phyloP scores from a whole-genome alignment of 2,888 invertebrate species.

The Alentia gelatinosa region DNA sequence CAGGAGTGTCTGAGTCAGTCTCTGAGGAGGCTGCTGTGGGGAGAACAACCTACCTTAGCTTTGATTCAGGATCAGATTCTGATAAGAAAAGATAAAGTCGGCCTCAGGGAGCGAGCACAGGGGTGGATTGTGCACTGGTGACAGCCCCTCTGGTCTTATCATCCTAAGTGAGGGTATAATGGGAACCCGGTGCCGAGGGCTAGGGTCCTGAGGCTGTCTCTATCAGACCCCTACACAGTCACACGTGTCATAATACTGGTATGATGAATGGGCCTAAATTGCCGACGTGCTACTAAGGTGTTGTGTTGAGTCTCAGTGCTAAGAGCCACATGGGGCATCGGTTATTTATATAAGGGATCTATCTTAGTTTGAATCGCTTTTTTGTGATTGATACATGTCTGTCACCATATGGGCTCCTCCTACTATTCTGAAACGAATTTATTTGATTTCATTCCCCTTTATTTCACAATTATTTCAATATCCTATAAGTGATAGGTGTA shows the following conservation, averaged over 20 bases:
- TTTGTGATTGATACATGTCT: too few relatives aligned
- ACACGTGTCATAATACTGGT: neutral
- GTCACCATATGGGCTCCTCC: too few relatives aligned
- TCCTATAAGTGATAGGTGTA: too few relatives aligned
- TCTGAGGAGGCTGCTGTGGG: neutral
- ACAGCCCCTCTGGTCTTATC: neutral
- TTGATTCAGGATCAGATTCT: neutral
- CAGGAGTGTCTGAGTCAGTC: neutral
- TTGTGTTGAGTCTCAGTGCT: too few relatives aligned
- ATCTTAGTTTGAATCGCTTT: too few relatives aligned
- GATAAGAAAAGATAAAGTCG: neutral
- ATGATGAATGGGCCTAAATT: neutral
- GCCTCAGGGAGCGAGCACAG: neutral
- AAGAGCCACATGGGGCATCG: too few relatives aligned
- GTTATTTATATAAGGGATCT: too few relatives aligned
- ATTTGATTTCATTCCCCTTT: too few relatives aligned
- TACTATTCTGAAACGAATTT: too few relatives aligned
- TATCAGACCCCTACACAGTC: neutral
- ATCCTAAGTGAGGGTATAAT: neutral
- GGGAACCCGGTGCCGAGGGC: neutral
- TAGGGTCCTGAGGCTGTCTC: neutral
- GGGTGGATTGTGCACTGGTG: neutral
- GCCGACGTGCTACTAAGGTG: too few relatives aligned
- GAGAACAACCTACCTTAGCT: neutral
- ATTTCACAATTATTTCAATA: too few relatives aligned